A percentile compares a stretch with the other conserved stretches of the same genome.
Evolutionary conservation across 2,888 invertebrate species (phyloP).

Genomic region (Nephrotoma appendiculata): DNA sequence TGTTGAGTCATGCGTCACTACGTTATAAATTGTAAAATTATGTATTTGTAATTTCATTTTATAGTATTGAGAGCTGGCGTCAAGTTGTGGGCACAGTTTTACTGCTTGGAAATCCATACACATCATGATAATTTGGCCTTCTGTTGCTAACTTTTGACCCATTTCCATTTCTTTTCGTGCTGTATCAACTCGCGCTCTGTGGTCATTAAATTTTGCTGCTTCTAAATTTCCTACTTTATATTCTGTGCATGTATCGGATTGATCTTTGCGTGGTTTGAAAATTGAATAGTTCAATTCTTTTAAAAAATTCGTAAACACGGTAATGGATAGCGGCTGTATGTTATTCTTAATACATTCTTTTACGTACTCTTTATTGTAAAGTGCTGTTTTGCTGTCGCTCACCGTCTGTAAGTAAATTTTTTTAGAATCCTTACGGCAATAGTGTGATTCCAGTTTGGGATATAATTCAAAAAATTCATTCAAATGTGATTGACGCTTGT

Average conservation of each 20-base stretch:
- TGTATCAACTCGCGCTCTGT: background rate
- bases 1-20: background rate
- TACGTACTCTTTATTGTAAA: background rate
- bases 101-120: slow-evolving; percentile 7
- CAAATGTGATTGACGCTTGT: background rate
- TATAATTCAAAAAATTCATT: background rate
- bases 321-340: background rate
- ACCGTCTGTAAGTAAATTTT: background rate
- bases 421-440: background rate
- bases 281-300: background rate
- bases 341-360: background rate
- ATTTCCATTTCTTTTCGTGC: background rate
- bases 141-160: no score
- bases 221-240: no score
- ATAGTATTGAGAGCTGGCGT: slow-evolving; percentile 5
- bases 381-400: background rate
- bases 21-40: slow-evolving; percentile 1
- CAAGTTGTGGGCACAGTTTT: slow-evolving; percentile 6
- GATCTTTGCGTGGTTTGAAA: background rate
- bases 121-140: no score
- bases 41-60: slow-evolving; percentile 7
- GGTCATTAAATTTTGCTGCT: no score
- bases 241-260: no score
- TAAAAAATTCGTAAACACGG: background rate
- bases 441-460: background rate